A percentile compares a stretch with the other conserved stretches of the same genome.
phyloP scores from a whole-genome alignment of 2,113 vertebrate genomes.

The Acanthisitta chloris region DNA sequence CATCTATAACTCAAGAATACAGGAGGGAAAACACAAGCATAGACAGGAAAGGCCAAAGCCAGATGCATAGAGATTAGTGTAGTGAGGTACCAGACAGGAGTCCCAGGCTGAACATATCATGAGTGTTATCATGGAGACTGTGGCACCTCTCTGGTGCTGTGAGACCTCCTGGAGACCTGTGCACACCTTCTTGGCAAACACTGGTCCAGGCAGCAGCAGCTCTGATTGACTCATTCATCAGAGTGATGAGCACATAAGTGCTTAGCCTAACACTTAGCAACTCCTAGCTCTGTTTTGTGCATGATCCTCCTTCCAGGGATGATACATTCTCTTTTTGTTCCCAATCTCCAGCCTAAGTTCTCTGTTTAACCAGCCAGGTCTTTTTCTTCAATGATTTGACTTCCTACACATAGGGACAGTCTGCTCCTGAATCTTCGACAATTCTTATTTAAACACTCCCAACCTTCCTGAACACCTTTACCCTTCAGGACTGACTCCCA shows the following conservation, averaged over 20 bases:
- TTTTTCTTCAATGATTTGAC: no score
- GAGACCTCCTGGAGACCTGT: not conserved
- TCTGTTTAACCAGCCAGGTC: no score
- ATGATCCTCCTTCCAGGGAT: no score
- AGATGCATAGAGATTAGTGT: not conserved
- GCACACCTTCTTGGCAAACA: not conserved
- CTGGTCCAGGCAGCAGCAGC: not conserved
- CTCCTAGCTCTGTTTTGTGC: not conserved
- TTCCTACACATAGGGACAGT: no score
- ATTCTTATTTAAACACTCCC: no score
- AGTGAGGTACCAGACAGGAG: not conserved
- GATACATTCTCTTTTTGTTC: no score
- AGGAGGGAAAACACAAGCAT: not conserved
- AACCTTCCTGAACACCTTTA: no score
- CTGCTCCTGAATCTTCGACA: no score
- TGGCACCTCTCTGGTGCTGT: not conserved
- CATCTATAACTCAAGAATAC: not conserved
- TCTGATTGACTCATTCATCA: not conserved
- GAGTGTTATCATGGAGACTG: not conserved
- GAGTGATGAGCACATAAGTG: accelerated
- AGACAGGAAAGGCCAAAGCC: not conserved
- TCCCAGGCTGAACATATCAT: not conserved
- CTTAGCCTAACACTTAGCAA: not conserved
- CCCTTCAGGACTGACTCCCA: no score
- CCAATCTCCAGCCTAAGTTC: no score